Base-by-base conservation (phyloP, 2,113 vertebrate genomes). In the Mobula birostris region DNA sequence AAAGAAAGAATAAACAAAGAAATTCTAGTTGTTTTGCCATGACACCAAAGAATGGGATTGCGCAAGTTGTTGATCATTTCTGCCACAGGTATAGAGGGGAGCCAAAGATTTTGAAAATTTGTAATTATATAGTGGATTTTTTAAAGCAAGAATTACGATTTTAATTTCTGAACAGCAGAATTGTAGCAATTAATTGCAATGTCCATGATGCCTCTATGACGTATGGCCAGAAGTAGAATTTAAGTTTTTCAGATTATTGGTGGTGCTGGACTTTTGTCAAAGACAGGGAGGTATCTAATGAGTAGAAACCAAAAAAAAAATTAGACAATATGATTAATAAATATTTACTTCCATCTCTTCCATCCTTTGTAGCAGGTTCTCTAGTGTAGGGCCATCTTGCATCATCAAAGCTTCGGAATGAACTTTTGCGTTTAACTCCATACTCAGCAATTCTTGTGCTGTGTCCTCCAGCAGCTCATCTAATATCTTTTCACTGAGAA, bases 271-370 rank as follows among this genome's bases (percentile, higher is more conserved):
- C 48, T 48, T 48, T 61, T 88, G 48, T 27, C 19, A 87, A 12
- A 0, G 27, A 61, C 11, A 29, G 8, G 83, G 83, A 27, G 21
- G 40, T 58, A n/a, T 40, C 56, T 58, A 58, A 24, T 24, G 9
- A 85, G 24, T 9, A 85, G 24, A 17, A 27, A 85, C 15, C 36
- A 83, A 83, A 83, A 27, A 56, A 83, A 56, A 2, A 70, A 19
- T 8, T 19, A 32, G 36, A 68, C n/a, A 48, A 1, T 48, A 48
- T 15, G 5, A 29, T 74, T 70, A 24, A 36, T 12, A 29, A 11
- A 74, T 82, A 94, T 95, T 96, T 96, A 99, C 99, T 97, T 99
- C 98, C 94, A 99, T 99, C 95, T 99, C 98, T 95, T 99, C 98
- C 98, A 99, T 98, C 95, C 98, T 97, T 94, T 97, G 97, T 95